phyloP scores from a whole-genome alignment of 2,888 invertebrate species.

The Oegoconia quadripuncta region DNA sequence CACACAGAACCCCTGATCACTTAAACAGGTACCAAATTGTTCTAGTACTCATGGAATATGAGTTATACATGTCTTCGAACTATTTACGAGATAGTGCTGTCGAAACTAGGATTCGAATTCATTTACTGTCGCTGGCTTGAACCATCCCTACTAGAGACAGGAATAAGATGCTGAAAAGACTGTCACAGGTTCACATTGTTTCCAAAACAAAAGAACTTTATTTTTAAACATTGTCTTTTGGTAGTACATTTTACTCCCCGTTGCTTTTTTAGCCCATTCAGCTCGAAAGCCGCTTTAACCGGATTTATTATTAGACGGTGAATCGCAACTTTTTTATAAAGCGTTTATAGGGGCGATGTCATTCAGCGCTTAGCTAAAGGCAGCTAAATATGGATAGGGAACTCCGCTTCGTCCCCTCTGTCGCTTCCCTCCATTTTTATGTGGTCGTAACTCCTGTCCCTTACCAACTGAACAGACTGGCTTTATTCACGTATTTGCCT shows the following conservation, averaged over 20 bases:
- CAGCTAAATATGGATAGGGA: no score
- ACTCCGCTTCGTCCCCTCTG: constrained; percentile 4
- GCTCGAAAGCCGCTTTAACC: background rate
- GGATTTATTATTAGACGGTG: background rate
- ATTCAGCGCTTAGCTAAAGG: no score
- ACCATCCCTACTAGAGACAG: background rate
- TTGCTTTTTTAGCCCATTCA: background rate
- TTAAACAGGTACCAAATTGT: no score
- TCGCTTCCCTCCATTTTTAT: constrained; percentile 40
- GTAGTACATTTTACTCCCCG: constrained; percentile 30
- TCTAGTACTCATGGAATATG: no score
- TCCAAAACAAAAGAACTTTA: constrained; percentile 19
- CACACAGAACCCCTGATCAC: no score
- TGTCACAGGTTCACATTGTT: no score
- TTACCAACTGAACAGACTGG: constrained; percentile 36
- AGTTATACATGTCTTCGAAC: no score
- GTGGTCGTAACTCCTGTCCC: constrained; percentile 47
- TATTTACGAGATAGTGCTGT: no score
- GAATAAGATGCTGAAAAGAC: background rate
- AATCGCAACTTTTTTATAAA: background rate
- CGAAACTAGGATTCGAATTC: no score
- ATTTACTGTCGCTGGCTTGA: no score
- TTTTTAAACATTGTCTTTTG: constrained; percentile 23
- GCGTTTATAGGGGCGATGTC: background rate
- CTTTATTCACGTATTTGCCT: constrained; percentile 49